Percentiles rank a stretch among this genome's conserved stretches.
These are phyloP conservation scores for Horisme vitalbata DNA, from an alignment of 2,888 invertebrate species.

Conservation along the genomic window DNA sequence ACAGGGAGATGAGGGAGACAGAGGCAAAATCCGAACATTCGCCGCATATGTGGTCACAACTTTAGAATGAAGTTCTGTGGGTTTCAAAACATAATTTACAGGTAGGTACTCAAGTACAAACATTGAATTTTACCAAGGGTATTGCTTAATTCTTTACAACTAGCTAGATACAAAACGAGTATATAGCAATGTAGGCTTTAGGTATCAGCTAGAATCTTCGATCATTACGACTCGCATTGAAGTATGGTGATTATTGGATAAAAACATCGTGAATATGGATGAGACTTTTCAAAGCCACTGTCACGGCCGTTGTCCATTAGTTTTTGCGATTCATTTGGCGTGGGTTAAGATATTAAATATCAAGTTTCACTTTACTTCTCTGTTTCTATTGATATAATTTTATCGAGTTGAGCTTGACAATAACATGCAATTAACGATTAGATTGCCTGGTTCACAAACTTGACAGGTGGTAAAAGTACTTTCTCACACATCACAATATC, in stretches of 20 bases:
- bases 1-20: too few species aligned
- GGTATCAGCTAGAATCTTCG: slow-evolving; percentile 3
- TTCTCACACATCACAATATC: slow-evolving; percentile 19
- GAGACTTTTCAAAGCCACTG: slow-evolving; percentile 16
- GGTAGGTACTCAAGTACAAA: too few species aligned
- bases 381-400: slow-evolving; percentile 2
- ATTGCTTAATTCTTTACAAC: too few species aligned
- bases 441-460: not conserved
- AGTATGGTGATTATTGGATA: slow-evolving; percentile 7
- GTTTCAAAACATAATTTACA: too few species aligned
- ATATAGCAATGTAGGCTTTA: too few species aligned
- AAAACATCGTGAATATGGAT: slow-evolving; percentile 22
- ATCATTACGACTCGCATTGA: not conserved
- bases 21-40: too few species aligned
- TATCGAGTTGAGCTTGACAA: slow-evolving; percentile 8
- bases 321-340: slow-evolving; percentile 6
- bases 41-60: too few species aligned
- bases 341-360: not conserved
- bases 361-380: slow-evolving; percentile 8
- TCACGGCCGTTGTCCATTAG: slow-evolving; percentile 8
- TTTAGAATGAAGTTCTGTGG: too few species aligned
- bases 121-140: too few species aligned
- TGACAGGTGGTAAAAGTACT: slow-evolving; percentile 20
- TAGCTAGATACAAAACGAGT: too few species aligned
- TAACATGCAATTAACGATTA: slow-evolving; percentile 5